Conservation (phyloP, 2,888 invertebrate species). For the Thecocarcelia acutangulata region DNA sequence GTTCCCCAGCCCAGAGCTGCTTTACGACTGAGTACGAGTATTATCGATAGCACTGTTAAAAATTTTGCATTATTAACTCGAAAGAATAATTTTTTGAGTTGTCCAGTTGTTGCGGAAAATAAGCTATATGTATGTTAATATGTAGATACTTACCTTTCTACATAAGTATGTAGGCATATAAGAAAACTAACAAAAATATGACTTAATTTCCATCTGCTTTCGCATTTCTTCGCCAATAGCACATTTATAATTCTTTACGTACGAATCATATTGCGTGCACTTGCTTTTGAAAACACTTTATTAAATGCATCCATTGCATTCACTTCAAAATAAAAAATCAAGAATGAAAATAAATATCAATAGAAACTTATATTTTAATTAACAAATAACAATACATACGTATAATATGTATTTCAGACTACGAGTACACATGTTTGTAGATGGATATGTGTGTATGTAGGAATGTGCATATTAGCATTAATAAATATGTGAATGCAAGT, state of each 20-base stretch:
- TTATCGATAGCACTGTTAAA: too few relatives aligned
- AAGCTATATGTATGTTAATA: too few relatives aligned
- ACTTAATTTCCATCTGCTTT: slow-evolving; percentile 37
- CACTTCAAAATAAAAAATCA: slow-evolving; percentile 2
- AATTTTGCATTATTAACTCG: too few relatives aligned
- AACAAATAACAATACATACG: slow-evolving; percentile 34
- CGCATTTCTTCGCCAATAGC: slow-evolving; percentile 12
- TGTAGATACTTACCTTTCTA: too few relatives aligned
- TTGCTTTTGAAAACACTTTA: slow-evolving; percentile 21
- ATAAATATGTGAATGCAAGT: too few relatives aligned
- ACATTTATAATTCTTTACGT: slow-evolving; percentile 1
- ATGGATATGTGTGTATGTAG: neutral
- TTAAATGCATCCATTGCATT: slow-evolving; percentile 24
- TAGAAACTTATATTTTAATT: slow-evolving; percentile 36
- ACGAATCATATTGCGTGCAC: slow-evolving; percentile 9
- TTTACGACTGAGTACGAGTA: too few relatives aligned
- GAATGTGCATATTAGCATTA: neutral
- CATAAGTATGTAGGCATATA: too few relatives aligned
- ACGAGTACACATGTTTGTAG: too few relatives aligned
- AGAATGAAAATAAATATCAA: slow-evolving; percentile 26
- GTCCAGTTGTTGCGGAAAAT: too few relatives aligned
- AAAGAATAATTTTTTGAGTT: too few relatives aligned
- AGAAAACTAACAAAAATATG: slow-evolving; percentile 13
- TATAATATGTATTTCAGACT: slow-evolving; percentile 24
- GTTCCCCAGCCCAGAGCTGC: too few relatives aligned